Conservation (phyloP, 2,113 vertebrate species). For the human region GRCh38 chr12:95088501-95089000, state of each 20-base stretch:
- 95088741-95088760: neutral
- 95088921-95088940: neutral
- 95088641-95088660: neutral
- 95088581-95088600: neutral
- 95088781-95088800: neutral
- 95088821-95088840: neutral
- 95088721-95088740: neutral
- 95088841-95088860: neutral
- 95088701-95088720: neutral
- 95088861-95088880: neutral
- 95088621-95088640: neutral
- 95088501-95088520: neutral
- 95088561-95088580: neutral
- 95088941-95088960: neutral
- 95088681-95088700: neutral
- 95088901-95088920: neutral
- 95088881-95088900: neutral
- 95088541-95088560: neutral
- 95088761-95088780: neutral
- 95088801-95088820: neutral
- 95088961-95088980: neutral
- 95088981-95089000: neutral
- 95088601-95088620: neutral
- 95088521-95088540: conserved; percentile 21
- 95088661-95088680: neutral